These are phyloP conservation scores for Perdita meconis DNA, from an alignment of 2,888 invertebrate genomes.

Conservation along the genomic window DNA sequence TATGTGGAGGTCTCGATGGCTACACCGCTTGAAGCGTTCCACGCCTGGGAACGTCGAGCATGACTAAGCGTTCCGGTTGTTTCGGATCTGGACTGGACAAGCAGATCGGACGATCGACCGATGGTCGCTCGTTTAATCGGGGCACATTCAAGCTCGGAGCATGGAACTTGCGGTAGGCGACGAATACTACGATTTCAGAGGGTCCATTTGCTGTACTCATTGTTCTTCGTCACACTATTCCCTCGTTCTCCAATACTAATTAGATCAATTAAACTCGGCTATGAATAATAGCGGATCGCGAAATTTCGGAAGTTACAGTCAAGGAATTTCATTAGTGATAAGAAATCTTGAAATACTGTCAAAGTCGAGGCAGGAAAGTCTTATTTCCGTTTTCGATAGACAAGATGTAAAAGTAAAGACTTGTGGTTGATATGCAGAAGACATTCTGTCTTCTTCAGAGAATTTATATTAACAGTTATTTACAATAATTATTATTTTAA, in stretches of 20 bases:
- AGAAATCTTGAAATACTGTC: no score
- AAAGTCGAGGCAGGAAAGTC: no score
- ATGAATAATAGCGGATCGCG: not conserved
- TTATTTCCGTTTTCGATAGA: no score
- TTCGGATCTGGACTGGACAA: conserved; percentile 68
- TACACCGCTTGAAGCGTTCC: conserved; percentile 60
- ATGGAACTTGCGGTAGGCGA: conserved; percentile 40
- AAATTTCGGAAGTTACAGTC: not conserved
- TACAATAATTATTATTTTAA: no score
- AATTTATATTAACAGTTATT: no score
- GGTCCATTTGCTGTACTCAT: conserved; percentile 37
- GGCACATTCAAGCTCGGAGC: conserved; percentile 54
- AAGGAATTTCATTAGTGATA: no score
- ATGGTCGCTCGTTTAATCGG: conserved; percentile 66
- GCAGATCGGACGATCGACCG: conserved; percentile 68
- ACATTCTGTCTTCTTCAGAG: no score
- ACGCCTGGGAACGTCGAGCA: conserved; percentile 74
- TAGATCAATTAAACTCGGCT: conserved; percentile 8
- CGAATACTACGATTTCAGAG: conserved; percentile 42
- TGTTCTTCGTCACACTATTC: conserved; percentile 4
- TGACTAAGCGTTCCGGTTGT: conserved; percentile 73
- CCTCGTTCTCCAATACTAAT: conserved; percentile 4
- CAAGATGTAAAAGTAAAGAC: no score
- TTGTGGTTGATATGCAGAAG: no score
- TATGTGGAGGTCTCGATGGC: conserved; percentile 46